Evolutionary conservation across 1,140 invertebrate species (phyloP), one percentile per base, ranked within the genome.

Genomic region (Aphaenogaster floridana): DNA sequence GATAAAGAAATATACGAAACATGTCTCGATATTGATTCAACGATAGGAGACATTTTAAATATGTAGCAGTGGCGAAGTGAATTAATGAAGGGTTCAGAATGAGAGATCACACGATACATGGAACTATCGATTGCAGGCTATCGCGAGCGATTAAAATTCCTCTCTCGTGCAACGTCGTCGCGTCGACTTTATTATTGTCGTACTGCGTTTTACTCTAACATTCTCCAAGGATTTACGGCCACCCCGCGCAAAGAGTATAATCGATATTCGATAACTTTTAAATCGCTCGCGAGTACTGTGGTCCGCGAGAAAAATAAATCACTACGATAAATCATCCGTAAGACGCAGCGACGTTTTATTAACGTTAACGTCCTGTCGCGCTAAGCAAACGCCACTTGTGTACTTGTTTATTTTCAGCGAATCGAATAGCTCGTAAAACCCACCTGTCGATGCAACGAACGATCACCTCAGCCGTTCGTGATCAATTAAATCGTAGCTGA

Each of bases 1-100:
- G 78, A 80, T 80, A 79, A 64, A 17, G 15, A 64, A 50, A 66
- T 63, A 17, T 64, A 79, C 13, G 45, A 64, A 79, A 79, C 28
- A 6, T 36, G 57, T 64, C 17, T 9, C 42, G 21, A 64, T 78
- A 78, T 78, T 48, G 74, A 63, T 45, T 78, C 34, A 36, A 48
- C 45, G 76, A 79, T 79, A 79, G 28, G 28, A 36, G 21, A n/a
- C 15, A 36, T 66, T 79, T 79, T 36, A 36, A 79, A 50, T 79
- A 50, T 79, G 45, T 66, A n/a, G 42, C 39, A 36, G 42, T n/a
- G 15, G 13, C 17, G 21, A 34, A 21, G 42, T 34, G 45, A 48
- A 79, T 64, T 64, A 34, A 63, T 50, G 76, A 64, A 69, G 17
- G 15, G 42, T 57, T 63, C 76, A 2, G 28, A 79, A 66, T 79